Evolutionary conservation across 64 coral and sea anemone genomes (phyloP).

Genomic region (Hydrozoanthus tunicans): DNA sequence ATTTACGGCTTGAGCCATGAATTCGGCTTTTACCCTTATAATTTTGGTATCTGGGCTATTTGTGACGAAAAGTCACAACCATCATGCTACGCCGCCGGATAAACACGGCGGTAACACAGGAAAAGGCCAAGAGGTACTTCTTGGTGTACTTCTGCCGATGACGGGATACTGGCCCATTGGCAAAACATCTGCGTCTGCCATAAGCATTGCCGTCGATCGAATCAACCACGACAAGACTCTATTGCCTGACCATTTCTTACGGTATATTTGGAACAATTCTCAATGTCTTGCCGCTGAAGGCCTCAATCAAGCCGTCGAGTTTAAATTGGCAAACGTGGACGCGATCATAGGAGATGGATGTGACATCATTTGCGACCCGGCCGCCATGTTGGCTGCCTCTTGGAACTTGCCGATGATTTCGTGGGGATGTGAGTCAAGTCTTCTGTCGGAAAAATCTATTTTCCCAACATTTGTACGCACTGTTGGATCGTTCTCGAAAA

Average conservation of each 20-base stretch:
- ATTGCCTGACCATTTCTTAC: conserved; percentile 69
- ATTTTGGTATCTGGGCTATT: not conserved
- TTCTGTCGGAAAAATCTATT: conserved; percentile 78
- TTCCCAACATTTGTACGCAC: conserved; percentile 83
- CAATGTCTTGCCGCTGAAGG: conserved; percentile 85
- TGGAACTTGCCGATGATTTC: conserved; percentile 90
- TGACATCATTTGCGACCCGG: conserved; percentile 88
- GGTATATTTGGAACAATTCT: conserved; percentile 83
- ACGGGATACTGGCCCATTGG: conserved; percentile 92
- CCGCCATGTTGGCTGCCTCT: conserved; percentile 71
- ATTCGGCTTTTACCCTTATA: not conserved
- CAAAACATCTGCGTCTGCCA: conserved; percentile 88
- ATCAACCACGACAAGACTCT: conserved; percentile 76
- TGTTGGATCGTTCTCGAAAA: conserved; percentile 84
- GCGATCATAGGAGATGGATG: conserved; percentile 91
- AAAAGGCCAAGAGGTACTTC: not conserved
- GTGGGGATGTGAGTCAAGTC: conserved; percentile 88
- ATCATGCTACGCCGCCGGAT: not conserved
- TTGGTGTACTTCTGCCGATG: conserved; percentile 86
- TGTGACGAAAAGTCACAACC: not conserved
- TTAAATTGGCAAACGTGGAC: conserved; percentile 75
- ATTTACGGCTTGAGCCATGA: not conserved
- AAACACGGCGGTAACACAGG: not conserved
- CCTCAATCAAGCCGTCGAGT: conserved; percentile 90
- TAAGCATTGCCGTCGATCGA: conserved; percentile 82